Evolutionary conservation across 2,888 invertebrate genomes (phyloP).

Genomic region (Sarcophaga carnaria): DNA sequence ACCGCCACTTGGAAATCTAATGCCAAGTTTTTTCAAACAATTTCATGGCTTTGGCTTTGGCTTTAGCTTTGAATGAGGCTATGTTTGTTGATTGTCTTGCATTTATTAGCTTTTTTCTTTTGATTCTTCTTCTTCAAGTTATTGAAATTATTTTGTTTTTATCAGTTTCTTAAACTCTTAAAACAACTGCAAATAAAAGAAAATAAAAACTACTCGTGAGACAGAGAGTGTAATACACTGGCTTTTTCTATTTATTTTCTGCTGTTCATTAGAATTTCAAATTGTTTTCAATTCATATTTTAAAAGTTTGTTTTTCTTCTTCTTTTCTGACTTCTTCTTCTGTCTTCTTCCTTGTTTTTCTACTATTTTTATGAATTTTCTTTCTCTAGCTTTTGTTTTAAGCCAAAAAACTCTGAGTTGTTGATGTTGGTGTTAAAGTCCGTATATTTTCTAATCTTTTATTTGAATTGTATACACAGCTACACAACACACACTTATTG

Average conservation of each 20-base stretch:
- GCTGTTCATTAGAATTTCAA: conserved; percentile 65
- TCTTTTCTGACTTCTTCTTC: conserved; percentile 1
- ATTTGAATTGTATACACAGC: background rate
- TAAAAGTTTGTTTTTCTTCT: conserved; percentile 10
- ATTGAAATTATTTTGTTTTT: background rate
- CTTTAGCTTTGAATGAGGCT: conserved; percentile 23
- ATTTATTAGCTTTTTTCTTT: conserved; percentile 53
- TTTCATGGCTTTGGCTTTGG: conserved; percentile 46
- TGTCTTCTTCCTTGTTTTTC: too few relatives aligned
- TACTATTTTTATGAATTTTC: too few relatives aligned
- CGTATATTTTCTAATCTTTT: background rate
- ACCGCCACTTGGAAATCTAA: conserved; percentile 41
- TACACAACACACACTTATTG: background rate
- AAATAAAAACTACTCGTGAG: too few relatives aligned
- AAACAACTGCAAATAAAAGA: background rate
- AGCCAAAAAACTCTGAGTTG: background rate
- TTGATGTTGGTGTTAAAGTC: background rate
- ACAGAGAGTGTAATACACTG: background rate
- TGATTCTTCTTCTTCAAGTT: background rate
- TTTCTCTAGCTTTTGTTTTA: too few relatives aligned
- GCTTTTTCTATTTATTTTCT: background rate
- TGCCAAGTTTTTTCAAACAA: conserved; percentile 43
- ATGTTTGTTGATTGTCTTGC: conserved; percentile 59
- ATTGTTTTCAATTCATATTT: conserved; percentile 69
- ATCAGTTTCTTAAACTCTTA: background rate